These are phyloP conservation scores for Kuschelorhynchus macadamiae DNA, from an alignment of 2,888 invertebrate genomes.

Conservation along the genomic window DNA sequence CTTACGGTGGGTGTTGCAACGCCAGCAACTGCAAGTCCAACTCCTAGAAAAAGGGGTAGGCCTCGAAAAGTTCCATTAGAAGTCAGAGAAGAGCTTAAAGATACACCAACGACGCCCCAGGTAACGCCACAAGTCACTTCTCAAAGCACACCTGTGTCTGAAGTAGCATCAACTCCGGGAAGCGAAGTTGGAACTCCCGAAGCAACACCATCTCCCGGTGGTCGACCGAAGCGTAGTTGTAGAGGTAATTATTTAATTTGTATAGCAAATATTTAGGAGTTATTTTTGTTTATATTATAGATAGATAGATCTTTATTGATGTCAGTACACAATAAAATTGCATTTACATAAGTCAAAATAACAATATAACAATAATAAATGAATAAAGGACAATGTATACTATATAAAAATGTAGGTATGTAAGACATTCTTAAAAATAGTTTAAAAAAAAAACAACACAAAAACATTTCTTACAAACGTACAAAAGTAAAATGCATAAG, in stretches of 20 bases:
- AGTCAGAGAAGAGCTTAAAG: constrained; percentile 54
- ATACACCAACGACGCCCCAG: neutral
- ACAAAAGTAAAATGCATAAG: no score
- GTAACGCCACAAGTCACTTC: constrained; percentile 1
- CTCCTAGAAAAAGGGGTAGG: constrained; percentile 69
- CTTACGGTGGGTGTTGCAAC: constrained; percentile 44
- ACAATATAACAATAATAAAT: no score
- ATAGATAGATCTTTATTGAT: no score
- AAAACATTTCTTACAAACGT: no score
- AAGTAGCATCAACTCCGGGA: neutral
- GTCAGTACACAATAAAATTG: no score
- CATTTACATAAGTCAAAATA: no score
- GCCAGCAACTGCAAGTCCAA: constrained; percentile 52
- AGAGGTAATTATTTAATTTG: constrained; percentile 53
- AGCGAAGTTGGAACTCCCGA: constrained; percentile 13
- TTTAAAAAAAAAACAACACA: no score
- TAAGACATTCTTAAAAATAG: no score
- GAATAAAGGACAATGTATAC: no score
- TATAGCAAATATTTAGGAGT: constrained; percentile 1
- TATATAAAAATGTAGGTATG: no score
- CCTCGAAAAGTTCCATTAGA: constrained; percentile 69
- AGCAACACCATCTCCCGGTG: constrained; percentile 40
- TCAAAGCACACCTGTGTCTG: neutral
- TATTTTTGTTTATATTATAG: neutral
- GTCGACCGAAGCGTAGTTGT: constrained; percentile 67